A percentile compares a stretch with the other conserved stretches of the same genome.
phyloP scores from a whole-genome alignment of 2,113 vertebrate genomes.

The Leiothrix lutea region DNA sequence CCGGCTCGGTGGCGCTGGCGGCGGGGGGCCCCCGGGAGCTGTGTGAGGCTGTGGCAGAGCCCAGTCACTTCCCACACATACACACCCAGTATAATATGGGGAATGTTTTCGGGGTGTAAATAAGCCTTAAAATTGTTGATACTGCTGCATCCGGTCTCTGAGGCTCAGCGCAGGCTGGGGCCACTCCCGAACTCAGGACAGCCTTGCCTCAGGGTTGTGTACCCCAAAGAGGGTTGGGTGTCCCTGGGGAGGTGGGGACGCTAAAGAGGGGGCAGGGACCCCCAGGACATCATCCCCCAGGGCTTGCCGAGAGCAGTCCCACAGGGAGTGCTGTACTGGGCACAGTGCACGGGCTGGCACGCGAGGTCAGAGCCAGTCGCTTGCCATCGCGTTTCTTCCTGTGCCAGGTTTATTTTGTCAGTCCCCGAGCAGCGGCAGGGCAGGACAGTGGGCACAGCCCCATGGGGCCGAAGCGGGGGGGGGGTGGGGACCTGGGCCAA shows the following conservation, averaged over 20 bases:
- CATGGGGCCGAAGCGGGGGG: not conserved
- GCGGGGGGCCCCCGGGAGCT: not conserved
- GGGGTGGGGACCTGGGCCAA: no score
- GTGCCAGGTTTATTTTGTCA: not conserved
- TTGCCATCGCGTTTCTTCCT: not conserved
- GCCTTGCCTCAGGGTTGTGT: rapidly evolving
- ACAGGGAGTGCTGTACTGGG: not conserved
- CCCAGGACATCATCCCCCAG: rapidly evolving
- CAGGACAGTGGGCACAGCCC: not conserved
- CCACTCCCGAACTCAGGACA: rapidly evolving
- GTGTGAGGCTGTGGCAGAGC: not conserved
- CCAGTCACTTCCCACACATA: not conserved
- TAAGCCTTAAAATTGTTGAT: not conserved
- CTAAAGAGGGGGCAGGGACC: not conserved
- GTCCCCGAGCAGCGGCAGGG: not conserved
- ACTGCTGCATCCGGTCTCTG: not conserved
- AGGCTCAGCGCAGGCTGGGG: rapidly evolving
- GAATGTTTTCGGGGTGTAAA: not conserved
- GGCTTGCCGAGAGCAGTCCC: not conserved
- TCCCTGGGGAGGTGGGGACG: not conserved
- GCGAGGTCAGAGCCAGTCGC: not conserved
- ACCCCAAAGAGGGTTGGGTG: not conserved
- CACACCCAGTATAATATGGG: not conserved
- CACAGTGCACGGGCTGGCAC: not conserved
- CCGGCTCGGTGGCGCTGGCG: not conserved